Evolutionary conservation across 2,888 invertebrate genomes (phyloP).

Genomic region (Oxyscelio sp.): DNA sequence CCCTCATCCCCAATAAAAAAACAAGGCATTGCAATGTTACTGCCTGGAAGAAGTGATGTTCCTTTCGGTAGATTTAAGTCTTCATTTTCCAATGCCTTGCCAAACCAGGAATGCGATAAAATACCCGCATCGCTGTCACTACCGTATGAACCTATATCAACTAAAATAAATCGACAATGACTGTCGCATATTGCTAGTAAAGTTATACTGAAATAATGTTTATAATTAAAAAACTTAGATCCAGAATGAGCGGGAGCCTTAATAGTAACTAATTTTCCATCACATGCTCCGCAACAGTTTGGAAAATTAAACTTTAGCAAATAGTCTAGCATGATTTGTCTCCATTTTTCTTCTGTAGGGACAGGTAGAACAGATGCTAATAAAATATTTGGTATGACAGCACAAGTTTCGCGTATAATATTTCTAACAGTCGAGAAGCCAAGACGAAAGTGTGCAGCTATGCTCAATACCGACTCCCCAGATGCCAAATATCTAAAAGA

Average conservation of each 20-base stretch:
- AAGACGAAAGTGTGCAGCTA: constrained; percentile 44
- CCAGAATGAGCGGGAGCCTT: constrained; percentile 64
- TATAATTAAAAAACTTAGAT: constrained; percentile 74
- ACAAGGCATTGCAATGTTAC: no score
- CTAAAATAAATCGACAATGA: constrained; percentile 55
- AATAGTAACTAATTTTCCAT: constrained; percentile 62
- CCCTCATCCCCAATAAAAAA: no score
- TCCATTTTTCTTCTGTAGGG: constrained; percentile 54
- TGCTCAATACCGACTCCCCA: constrained; percentile 25
- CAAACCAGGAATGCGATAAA: constrained; percentile 37
- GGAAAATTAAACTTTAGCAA: constrained; percentile 68
- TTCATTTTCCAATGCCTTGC: no score
- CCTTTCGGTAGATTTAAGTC: no score
- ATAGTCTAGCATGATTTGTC: constrained; percentile 46
- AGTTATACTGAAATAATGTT: constrained; percentile 71
- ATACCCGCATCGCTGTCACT: constrained; percentile 67
- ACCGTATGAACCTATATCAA: constrained; percentile 67
- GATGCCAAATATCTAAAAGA: constrained; percentile 55
- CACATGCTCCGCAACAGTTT: constrained; percentile 68
- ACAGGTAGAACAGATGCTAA: constrained; percentile 27
- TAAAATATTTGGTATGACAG: constrained; percentile 36
- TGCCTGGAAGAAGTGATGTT: no score
- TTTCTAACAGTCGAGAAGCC: constrained; percentile 41
- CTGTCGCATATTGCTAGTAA: constrained; percentile 71
- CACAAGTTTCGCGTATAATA: constrained; percentile 57